Percentiles rank a stretch among this genome's conserved stretches.
phyloP scores from a whole-genome alignment of 2,797 vertebrate genomes.

The Picus viridis region DNA sequence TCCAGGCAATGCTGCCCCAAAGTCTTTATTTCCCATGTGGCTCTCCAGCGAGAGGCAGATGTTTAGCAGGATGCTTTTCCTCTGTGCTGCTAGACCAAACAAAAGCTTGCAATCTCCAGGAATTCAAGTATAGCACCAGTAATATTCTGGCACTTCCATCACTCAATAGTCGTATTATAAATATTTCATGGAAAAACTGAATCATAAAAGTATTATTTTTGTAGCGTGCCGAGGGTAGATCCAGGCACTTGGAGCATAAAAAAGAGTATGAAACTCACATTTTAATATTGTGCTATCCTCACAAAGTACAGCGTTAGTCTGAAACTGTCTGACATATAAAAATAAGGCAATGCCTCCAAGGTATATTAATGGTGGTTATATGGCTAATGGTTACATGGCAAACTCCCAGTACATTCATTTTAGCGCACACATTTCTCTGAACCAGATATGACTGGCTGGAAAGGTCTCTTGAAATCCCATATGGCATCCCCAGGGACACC shows the following conservation, averaged over 20 bases:
- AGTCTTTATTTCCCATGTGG: slow-evolving; percentile 62
- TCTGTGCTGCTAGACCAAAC: slow-evolving; percentile 32
- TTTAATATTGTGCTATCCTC: slow-evolving; percentile 60
- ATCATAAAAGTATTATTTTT: slow-evolving; percentile 67
- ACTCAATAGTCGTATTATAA: slow-evolving; percentile 57
- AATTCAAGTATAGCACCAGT: slow-evolving; percentile 49
- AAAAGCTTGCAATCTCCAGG: slow-evolving; percentile 48
- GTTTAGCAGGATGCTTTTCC: slow-evolving; percentile 46
- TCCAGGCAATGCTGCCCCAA: slow-evolving; percentile 24
- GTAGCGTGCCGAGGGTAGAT: slow-evolving; percentile 61
- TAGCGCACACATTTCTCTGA: not conserved
- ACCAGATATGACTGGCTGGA: slow-evolving; percentile 41
- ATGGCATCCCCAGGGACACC: slow-evolving; percentile 34
- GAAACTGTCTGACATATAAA: slow-evolving; percentile 52
- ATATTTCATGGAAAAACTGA: slow-evolving; percentile 67
- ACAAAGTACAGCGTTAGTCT: slow-evolving; percentile 45
- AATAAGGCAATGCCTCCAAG: slow-evolving; percentile 38
- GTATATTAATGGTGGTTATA: slow-evolving; percentile 41
- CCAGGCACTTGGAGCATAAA: slow-evolving; percentile 57
- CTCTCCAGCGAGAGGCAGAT: slow-evolving; percentile 39
- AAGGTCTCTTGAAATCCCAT: slow-evolving; percentile 60
- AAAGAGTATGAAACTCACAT: slow-evolving; percentile 65
- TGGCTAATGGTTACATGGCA: slow-evolving; percentile 69
- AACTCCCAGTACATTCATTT: slow-evolving; percentile 51
- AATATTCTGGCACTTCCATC: slow-evolving; percentile 62